Base-by-base conservation (phyloP, 2,113 vertebrate species). In the Dendrocopos noguchii region DNA sequence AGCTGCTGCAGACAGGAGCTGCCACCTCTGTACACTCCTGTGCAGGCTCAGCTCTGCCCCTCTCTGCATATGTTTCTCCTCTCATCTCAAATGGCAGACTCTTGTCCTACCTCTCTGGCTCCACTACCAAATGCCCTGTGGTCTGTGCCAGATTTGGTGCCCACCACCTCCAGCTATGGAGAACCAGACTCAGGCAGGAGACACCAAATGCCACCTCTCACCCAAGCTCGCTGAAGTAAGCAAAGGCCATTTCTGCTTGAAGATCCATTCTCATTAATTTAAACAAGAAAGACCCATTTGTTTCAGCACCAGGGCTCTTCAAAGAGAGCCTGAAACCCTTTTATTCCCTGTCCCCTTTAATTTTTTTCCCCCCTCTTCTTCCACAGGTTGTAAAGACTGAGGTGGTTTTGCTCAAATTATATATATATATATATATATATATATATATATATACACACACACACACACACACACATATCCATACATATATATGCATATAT, bases 41-140 rank as follows among this genome's bases (percentile, higher is more conserved):
- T 39, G 63, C n/a, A 47, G 55, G 39, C 64, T 87, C 55, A 81
- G 81, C 47, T 77, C 60, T 85, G 80, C 7, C 57, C 19, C 19
- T 86, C 1, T 0, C 44, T 82, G 78, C 64, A 34, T 79, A 11
- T 44, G 52, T 57, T 78, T 79, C 59, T 76, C 31, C 20, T 85
- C 34, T 31, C 33, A 29, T n/a, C 31, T 52, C 13, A 67, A 81
- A 61, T 1, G 5, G 70, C 77, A 88, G 57, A 64, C 11, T 39
- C 36, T 1, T 4, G 34, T 88, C 25, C 52, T 31, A 31, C 12
- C 28, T 60, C 60, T 56, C 42, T 1, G 3, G 60, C 50, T 70
- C 24, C 15, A 47, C 9, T 53, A 19, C 28, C 13, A 15, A 88
- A 36, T 6, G 25, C 16, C 16, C 5, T 0, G 0, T 1, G 1